phyloP scores from a whole-genome alignment of 2,888 invertebrate genomes.

The Spicauda simplicius region DNA sequence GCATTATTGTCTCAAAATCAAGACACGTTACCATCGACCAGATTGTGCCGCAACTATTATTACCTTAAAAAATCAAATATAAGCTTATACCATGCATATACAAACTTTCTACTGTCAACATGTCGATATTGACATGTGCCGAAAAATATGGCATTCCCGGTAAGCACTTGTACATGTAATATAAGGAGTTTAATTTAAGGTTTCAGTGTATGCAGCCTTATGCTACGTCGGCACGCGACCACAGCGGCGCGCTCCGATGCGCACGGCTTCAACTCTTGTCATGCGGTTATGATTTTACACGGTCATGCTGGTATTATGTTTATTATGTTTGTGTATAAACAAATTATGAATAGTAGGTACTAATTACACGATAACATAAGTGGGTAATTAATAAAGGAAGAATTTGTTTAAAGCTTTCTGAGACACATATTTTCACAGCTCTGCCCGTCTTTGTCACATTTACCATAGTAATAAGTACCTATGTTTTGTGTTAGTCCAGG shows the following conservation, averaged over 20 bases:
- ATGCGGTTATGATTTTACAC: slow-evolving; percentile 49
- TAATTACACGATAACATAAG: too few relatives aligned
- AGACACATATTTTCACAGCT: too few relatives aligned
- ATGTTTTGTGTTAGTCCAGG: too few relatives aligned
- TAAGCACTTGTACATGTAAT: slow-evolving; percentile 14
- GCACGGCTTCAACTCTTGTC: slow-evolving; percentile 57
- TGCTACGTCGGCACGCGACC: slow-evolving; percentile 72
- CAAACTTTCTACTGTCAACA: slow-evolving; percentile 1
- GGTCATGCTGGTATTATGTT: slow-evolving; percentile 5
- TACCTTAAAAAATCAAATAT: not conserved
- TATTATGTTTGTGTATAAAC: not conserved
- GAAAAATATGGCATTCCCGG: slow-evolving; percentile 6
- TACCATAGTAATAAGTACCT: too few relatives aligned
- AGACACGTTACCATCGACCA: too few relatives aligned
- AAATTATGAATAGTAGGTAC: not conserved
- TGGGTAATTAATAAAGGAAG: too few relatives aligned
- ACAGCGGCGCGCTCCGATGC: slow-evolving; percentile 53
- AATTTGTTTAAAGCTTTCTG: too few relatives aligned
- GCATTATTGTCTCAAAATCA: too few relatives aligned
- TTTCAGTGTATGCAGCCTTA: slow-evolving; percentile 53
- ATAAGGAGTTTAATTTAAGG: slow-evolving; percentile 39
- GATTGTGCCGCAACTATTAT: too few relatives aligned
- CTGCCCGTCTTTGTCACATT: too few relatives aligned
- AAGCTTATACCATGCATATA: not conserved
- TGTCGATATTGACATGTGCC: slow-evolving; percentile 20